Base-by-base conservation (phyloP, 2,113 vertebrate species). In the Diphyllodes magnificus region DNA sequence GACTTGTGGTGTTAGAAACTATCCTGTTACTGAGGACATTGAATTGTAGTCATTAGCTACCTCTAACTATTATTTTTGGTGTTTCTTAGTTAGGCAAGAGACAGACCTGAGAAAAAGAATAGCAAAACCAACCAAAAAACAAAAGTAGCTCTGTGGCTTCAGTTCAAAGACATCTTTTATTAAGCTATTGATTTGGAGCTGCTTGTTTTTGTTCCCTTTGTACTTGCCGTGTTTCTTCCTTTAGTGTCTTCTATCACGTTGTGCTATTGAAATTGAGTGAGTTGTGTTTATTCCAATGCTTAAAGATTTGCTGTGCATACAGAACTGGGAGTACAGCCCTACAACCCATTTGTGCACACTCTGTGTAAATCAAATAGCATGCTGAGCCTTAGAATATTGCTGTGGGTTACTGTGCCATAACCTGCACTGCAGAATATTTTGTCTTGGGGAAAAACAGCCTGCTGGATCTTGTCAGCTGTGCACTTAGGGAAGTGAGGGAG, bases 401-500 rank as follows among this genome's bases (percentile, higher is more conserved):
- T 77, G 59, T 57, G 70, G 80, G 86, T 85, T 89, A 59, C 82
- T 82, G 83, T 86, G 81, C 79, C 88, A 61, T 92, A 89, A 61
- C 78, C 69, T 79, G 40, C 60, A 54, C n/a, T 33, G 31, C 7
- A 50, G 68, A 60, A n/a, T 82, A 70, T 68, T 93, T 84, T 63
- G 42, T 61, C 68, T 78, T 44, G 8, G 64, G 49, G 20, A 77
- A 80, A 72, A 92, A 78, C 35, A 82, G 50, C 42, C 37, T 64
- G 42, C 78, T 93, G 82, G 27, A 39, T 82, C 94, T 83, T 81
- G 72, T 84, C 61, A 54, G 63, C 45, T 89, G 50, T 70, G 53
- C 63, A 42, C 65, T 92, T 87, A 51, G 88, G 80, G 82, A 91
- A 78, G 75, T 78, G 86, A 95, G 72, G 80, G 82, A 64, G 70